A percentile compares a stretch with the other conserved stretches of the same genome.
Conservation (phyloP, 2,888 invertebrate genomes). For the Diarsia rubi region DNA sequence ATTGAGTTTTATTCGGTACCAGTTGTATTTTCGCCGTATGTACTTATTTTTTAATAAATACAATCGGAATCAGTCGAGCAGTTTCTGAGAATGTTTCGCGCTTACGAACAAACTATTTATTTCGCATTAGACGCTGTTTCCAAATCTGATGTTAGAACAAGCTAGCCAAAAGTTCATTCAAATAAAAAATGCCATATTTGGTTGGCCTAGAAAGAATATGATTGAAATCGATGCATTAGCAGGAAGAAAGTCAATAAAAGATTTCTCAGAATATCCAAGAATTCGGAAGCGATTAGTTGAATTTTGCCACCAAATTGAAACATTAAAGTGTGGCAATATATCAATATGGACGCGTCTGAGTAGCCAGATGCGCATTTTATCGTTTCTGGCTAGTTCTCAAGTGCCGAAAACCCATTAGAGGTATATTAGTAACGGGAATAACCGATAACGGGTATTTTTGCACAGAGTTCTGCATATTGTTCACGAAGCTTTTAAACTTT, state of each 20-base stretch:
- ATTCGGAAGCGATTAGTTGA: slow-evolving; percentile 76
- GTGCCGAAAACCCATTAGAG: slow-evolving; percentile 88
- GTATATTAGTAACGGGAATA: slow-evolving; percentile 84
- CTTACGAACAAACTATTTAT: slow-evolving; percentile 21
- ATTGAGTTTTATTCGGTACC: slow-evolving; percentile 19
- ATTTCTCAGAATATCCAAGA: slow-evolving; percentile 57
- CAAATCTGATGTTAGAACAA: slow-evolving; percentile 18
- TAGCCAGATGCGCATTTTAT: slow-evolving; percentile 88
- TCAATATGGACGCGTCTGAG: slow-evolving; percentile 81
- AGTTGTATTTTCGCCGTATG: not conserved
- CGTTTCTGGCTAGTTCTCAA: slow-evolving; percentile 89
- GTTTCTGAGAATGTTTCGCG: slow-evolving; percentile 29
- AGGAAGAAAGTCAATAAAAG: slow-evolving; percentile 44
- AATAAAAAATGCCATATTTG: slow-evolving; percentile 19
- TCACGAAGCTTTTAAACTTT: slow-evolving; percentile 26
- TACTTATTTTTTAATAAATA: slow-evolving; percentile 7
- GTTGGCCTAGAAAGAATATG: slow-evolving; percentile 11
- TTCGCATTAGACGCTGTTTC: slow-evolving; percentile 12
- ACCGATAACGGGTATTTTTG: slow-evolving; percentile 81
- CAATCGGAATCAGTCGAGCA: slow-evolving; percentile 8
- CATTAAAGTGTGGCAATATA: slow-evolving; percentile 85
- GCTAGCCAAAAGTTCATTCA: slow-evolving; percentile 26
- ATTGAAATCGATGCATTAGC: slow-evolving; percentile 23
- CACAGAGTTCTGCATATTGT: slow-evolving; percentile 61
- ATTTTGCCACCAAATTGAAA: slow-evolving; percentile 83